Conservation (phyloP, 2,113 vertebrate genomes). For the Chlorodrepanis virens region DNA sequence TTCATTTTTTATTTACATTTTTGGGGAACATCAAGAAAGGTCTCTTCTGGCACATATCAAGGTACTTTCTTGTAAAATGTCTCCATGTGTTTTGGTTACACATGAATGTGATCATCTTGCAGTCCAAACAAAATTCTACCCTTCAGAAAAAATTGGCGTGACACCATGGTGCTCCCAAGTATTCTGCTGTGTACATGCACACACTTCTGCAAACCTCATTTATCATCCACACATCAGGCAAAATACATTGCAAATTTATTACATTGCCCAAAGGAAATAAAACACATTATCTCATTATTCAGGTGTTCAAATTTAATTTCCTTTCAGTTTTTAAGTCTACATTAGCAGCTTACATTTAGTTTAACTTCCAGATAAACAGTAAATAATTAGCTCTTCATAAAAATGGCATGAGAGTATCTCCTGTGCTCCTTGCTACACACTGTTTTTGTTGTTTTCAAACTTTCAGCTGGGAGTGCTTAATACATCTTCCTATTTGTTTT, state of each 20-base stretch:
- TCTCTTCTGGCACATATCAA: not conserved
- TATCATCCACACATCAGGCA: not conserved
- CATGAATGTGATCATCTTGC: fast-evolving
- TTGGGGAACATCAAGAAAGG: not conserved
- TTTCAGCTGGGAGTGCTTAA: constrained; percentile 10
- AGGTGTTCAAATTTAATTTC: constrained; percentile 15
- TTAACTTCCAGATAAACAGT: constrained; percentile 5
- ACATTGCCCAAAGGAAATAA: not conserved
- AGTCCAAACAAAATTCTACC: not conserved
- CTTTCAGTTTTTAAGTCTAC: constrained; percentile 5
- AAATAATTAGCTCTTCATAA: constrained; percentile 38
- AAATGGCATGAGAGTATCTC: constrained; percentile 35
- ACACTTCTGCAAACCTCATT: not conserved
- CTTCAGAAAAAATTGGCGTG: not conserved
- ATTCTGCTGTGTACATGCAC: not conserved
- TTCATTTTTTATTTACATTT: not conserved
- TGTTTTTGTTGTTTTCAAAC: not conserved
- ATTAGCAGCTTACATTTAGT: constrained; percentile 37
- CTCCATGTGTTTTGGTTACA: not conserved
- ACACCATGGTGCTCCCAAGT: not conserved
- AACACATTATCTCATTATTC: not conserved
- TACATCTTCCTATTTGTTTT: not conserved
- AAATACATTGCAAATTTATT: not conserved
- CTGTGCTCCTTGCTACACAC: not conserved
- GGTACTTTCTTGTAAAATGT: not conserved